Evolutionary conservation across 2,113 vertebrate genomes (phyloP), one percentile per base, ranked within the genome.

Genomic region (Camelus bactrianus): DNA sequence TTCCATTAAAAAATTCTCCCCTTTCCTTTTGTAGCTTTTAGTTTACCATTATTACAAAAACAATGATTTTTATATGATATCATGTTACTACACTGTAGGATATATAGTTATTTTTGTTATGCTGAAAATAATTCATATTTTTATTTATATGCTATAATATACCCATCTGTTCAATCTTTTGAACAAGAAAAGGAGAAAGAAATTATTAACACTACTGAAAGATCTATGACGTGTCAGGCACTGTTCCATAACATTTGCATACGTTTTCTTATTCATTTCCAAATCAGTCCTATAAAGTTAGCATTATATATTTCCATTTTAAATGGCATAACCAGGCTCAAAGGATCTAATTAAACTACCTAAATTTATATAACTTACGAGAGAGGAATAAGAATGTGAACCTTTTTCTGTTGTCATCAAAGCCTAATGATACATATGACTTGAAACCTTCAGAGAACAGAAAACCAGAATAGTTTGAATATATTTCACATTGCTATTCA

Each of bases 361-460:
- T 87, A 42, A 82, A 52, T 58, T 52, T 86, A 70, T 4, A 93
- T 20, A 75, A 81, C 13, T 52, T 38, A 11, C 69, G 26, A 82
- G 67, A 42, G 12, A 70, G 7, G 24, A 65, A 46, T 87, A 22
- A 64, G 48, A 70, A 82, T 42, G 20, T 93, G 26, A 96, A 26
- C 14, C 30, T 35, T 8, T 20, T 42, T 56, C 69, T 72, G 32
- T 50, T 52, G 52, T 64, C 42, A n/a, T 38, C 54, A 65, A 77
- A 90, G 17, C 38, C 22, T 22, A 54, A 16, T 4, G 5, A 69
- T 30, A 30, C 13, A 46, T 50, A 67, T 16, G 28, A 77, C 3
- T 54, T 87, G 19, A 76, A 86, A 92, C 85, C 54, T 50, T 86
- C 62, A 92, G 75, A 96, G 28, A 75, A 16, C 3, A 81, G 13